Percentiles rank a stretch among this genome's conserved stretches.
Evolutionary conservation across 2,797 vertebrate species (phyloP).

Genomic region (Gymnothorax javanicus): DNA sequence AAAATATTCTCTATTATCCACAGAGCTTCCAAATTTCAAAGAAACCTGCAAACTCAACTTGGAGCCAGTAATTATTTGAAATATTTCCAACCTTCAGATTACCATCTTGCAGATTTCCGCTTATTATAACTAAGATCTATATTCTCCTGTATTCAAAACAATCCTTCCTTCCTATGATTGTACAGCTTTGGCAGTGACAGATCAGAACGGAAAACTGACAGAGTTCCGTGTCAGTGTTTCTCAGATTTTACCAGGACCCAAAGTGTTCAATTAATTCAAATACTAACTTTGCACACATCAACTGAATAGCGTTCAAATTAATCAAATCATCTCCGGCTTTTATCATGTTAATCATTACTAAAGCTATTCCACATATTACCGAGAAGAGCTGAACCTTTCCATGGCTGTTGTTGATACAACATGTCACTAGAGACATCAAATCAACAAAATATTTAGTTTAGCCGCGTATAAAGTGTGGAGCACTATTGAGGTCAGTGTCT

Average conservation of each 20-base stretch:
- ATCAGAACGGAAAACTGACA: background rate
- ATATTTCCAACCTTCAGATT: background rate
- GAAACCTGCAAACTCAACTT: background rate
- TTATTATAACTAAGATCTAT: background rate
- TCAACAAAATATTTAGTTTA: background rate
- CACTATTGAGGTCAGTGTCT: background rate
- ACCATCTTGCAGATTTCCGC: background rate
- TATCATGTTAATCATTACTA: background rate
- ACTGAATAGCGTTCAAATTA: background rate
- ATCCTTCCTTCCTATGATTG: background rate
- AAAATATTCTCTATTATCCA: background rate
- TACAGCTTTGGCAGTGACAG: background rate
- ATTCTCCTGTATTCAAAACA: background rate
- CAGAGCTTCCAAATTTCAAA: background rate
- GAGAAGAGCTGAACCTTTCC: background rate
- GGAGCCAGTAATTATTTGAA: background rate
- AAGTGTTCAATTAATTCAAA: background rate
- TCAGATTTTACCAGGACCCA: background rate
- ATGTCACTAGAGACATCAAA: background rate
- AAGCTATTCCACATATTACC: background rate
- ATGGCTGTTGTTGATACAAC: background rate
- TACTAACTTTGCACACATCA: background rate
- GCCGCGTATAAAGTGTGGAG: background rate
- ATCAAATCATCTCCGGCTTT: background rate
- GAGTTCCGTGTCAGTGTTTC: background rate